Evolutionary conservation across 2,888 invertebrate genomes (phyloP), one percentile per base, ranked within the genome.

Genomic region (Tetranychus piercei): DNA sequence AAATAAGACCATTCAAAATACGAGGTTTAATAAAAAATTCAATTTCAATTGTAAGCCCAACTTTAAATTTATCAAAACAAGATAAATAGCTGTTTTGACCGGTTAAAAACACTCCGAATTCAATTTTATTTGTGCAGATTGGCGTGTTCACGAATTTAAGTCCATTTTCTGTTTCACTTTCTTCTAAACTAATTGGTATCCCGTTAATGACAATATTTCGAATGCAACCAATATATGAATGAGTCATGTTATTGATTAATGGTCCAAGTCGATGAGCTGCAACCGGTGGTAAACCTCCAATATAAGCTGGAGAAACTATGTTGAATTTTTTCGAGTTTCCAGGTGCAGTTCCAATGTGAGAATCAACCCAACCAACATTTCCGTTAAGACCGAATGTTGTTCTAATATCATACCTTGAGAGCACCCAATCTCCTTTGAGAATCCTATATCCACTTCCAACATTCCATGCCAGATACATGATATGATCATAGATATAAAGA

Each of bases 1-100:
- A 9, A 55, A 99, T 82, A 23, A 96, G 85, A 5, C 96, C 97
- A 1, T 90, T 88, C 7, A 88, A 86, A 78, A 88, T 88, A 22
- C 95, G 86, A 0, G 95, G 93, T 77, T 90, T 90, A 76, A 96
- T 89, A 78, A 92, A 90, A 86, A 96, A 87, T 65, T 87, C 87
- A 67, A 95, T 88, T 0, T 88, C 88, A 76, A 93, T 86, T 79
- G 89, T 88, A 69, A 86, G 83, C 5, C 93, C 93, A 4, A 94
- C 91, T 77, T 84, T 86, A 84, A 90, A 94, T 79, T 85, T 87
- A 65, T 92, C 90, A 75, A 86, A 80, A 77, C 88, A 86, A 84
- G 87, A 88, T 75, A 84, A 78, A 77, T 82, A 82, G 73, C 92
- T 92, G 71, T 88, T 88, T 55, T 55, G 55, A 15, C 34, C 34